Percentiles rank a stretch among this genome's conserved stretches.
Evolutionary conservation across 2,797 vertebrate genomes (phyloP).

Genomic region (Leptoclinus maculatus): DNA sequence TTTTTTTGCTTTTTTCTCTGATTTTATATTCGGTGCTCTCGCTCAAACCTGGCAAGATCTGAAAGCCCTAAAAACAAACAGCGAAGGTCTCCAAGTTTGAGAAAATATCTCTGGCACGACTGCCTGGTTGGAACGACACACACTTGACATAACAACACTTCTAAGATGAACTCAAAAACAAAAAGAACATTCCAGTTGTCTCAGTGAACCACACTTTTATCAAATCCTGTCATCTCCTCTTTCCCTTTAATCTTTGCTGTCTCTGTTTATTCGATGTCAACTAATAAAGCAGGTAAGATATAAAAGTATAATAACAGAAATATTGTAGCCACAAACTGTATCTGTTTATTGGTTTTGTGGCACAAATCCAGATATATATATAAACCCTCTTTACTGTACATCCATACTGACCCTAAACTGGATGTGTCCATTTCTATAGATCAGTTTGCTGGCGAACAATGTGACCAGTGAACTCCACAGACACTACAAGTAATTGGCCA

Average conservation of each 20-base stretch:
- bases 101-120: slow-evolving; percentile 46
- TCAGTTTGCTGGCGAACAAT: slow-evolving; percentile 14
- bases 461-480: slow-evolving; percentile 10
- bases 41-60: slow-evolving; percentile 58
- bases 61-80: slow-evolving; percentile 45
- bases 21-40: slow-evolving; percentile 46
- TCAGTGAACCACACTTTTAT: slow-evolving; percentile 1
- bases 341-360: slow-evolving; percentile 3
- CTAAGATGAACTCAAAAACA: slow-evolving; percentile 25
- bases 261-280: slow-evolving; percentile 12
- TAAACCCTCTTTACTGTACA: not conserved
- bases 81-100: slow-evolving; percentile 48
- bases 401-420: not conserved
- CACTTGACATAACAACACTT: slow-evolving; percentile 34
- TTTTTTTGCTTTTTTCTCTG: not conserved
- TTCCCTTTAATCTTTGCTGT: slow-evolving; percentile 5
- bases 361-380: not conserved
- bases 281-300: slow-evolving; percentile 10
- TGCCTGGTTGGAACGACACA: slow-evolving; percentile 31
- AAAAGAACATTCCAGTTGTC: not conserved
- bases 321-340: not conserved
- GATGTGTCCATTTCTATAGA: not conserved
- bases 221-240: not conserved
- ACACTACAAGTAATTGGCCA: slow-evolving; percentile 30
- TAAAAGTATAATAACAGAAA: slow-evolving; percentile 14